phyloP scores from a whole-genome alignment of 2,113 vertebrate genomes.

The Rostratula benghalensis region DNA sequence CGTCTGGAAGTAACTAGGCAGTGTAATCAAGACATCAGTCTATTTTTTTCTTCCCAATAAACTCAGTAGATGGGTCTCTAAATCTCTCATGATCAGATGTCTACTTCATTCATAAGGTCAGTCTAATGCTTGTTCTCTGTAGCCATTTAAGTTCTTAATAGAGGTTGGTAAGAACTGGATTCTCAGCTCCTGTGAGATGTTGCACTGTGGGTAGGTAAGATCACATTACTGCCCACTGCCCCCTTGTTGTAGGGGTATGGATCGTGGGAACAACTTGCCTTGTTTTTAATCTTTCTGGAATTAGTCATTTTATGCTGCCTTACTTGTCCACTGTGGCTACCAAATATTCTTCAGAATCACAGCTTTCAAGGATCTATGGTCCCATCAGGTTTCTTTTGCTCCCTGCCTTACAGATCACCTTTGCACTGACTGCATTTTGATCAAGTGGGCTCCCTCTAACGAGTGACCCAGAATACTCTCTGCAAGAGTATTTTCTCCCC shows the following conservation, averaged over 20 bases:
- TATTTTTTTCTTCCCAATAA: not conserved
- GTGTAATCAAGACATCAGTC: slow-evolving; percentile 22
- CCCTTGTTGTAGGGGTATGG: not conserved
- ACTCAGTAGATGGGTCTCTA: not conserved
- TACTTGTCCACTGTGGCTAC: not conserved
- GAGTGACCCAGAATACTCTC: slow-evolving; percentile 26
- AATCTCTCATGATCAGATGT: not conserved
- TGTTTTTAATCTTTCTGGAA: not conserved
- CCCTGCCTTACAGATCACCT: not conserved
- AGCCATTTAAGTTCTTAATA: not conserved
- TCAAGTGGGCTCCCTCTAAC: not conserved
- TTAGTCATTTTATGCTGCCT: not conserved
- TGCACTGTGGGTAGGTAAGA: not conserved
- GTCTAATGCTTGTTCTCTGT: not conserved
- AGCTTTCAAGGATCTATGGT: not conserved
- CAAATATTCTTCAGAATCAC: not conserved
- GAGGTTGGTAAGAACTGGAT: not conserved
- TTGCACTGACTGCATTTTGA: not conserved
- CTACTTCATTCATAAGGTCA: not conserved
- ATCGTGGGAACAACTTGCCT: not conserved
- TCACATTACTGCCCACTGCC: not conserved
- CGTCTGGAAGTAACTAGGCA: not conserved
- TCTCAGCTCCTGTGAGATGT: not conserved
- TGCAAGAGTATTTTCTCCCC: slow-evolving; percentile 16
- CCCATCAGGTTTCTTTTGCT: not conserved